These are phyloP conservation scores for Pituophis catenifer DNA, from an alignment of 2,113 vertebrate genomes.

Conservation along the genomic window DNA sequence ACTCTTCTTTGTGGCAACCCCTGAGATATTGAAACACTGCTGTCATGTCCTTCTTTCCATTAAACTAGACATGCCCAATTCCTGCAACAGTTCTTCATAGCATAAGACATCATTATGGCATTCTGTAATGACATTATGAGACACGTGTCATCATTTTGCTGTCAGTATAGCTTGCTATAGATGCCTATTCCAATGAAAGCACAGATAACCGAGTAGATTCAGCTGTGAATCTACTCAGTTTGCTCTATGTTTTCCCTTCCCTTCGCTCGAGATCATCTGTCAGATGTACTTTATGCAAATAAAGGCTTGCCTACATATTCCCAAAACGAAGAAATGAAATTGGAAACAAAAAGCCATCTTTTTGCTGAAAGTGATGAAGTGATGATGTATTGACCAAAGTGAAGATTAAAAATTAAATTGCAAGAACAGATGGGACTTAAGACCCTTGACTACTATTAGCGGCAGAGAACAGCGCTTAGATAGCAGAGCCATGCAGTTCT, in stretches of 20 bases:
- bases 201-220: neutral
- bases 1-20: neutral
- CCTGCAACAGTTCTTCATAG: neutral
- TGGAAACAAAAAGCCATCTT: neutral
- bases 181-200: neutral
- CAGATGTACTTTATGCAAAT: neutral
- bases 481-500: neutral
- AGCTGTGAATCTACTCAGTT: neutral
- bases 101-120: neutral
- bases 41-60: neutral
- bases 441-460: neutral
- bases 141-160: neutral
- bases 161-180: neutral
- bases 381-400: neutral
- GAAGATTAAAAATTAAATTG: neutral
- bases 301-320: neutral
- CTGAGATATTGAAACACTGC: neutral
- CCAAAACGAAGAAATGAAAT: neutral
- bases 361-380: neutral
- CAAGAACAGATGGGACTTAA: neutral
- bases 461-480: neutral
- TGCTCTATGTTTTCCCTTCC: neutral
- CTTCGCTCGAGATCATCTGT: neutral
- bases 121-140: neutral
- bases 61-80: neutral